Percentiles rank a stretch among this genome's conserved stretches.
phyloP scores from a whole-genome alignment of 2,797 vertebrate genomes.

The Channa striata region DNA sequence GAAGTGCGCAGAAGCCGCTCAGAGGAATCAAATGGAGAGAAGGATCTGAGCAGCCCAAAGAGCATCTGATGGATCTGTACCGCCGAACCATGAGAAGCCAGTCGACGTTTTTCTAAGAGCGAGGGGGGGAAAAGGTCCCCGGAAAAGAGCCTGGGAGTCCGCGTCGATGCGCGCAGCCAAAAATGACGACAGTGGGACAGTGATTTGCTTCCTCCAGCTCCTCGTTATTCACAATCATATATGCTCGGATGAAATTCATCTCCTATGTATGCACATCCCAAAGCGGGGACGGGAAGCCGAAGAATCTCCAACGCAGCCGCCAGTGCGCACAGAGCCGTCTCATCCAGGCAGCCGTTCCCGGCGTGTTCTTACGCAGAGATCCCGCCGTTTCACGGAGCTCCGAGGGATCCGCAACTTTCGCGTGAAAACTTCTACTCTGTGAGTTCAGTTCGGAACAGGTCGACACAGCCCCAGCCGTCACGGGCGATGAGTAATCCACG shows the following conservation, averaged over 20 bases:
- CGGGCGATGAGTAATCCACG: conserved; percentile 74
- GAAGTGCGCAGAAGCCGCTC: conserved; percentile 84
- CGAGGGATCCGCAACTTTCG: conserved; percentile 71
- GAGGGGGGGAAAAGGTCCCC: conserved; percentile 20
- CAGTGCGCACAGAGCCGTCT: conserved; percentile 64
- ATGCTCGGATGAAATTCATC: conserved; percentile 64
- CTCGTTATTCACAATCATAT: conserved; percentile 54
- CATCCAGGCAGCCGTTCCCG: conserved; percentile 34
- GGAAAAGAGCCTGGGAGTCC: conserved; percentile 42
- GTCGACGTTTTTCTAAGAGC: conserved; percentile 53
- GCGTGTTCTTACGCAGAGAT: conserved; percentile 65
- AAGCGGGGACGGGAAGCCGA: conserved; percentile 57
- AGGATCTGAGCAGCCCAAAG: conserved; percentile 50
- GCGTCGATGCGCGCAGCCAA: conserved; percentile 72
- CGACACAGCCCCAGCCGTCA: conserved; percentile 57
- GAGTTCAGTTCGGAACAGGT: conserved; percentile 58
- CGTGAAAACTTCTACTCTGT: conserved; percentile 66
- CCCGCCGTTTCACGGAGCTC: conserved; percentile 41
- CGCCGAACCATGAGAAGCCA: conserved; percentile 55
- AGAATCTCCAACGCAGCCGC: conserved; percentile 56
- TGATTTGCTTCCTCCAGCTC: conserved; percentile 66
- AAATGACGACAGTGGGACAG: conserved; percentile 76
- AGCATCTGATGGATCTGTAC: conserved; percentile 65
- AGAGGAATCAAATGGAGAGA: conserved; percentile 60
- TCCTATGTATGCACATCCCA: conserved; percentile 59